Evolutionary conservation across 35 echinoderm and acorn worm species (phyloP), one percentile per base, ranked within the genome.

Genomic region (Strongylocentrotus purpuratus): DNA sequence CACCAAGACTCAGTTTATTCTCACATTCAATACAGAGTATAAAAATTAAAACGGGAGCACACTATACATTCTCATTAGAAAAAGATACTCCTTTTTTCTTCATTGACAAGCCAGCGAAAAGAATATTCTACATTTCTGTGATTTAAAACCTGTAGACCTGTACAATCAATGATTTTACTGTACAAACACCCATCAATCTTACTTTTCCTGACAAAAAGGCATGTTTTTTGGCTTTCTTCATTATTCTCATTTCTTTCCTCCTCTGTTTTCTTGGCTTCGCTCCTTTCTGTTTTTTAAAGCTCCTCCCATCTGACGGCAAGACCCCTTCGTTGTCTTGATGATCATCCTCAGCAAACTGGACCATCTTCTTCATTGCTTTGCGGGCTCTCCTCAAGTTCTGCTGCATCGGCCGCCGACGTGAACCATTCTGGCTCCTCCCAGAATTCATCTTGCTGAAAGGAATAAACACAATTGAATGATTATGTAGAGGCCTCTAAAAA

Each of bases 221-320:
- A 94, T 61, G 60, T 25, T 90, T 94, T 22, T 95, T 95, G 45
- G 96, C 94, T 85, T 98, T 98, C 95, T 98, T 98, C 35, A 95
- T 46, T 60, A 94, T 60, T 31, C 94, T 95, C 61, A 50, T 95
- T 48, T 98, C 94, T 65, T 94, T 98, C 33, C 97, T 95, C 55
- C 88, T 96, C 33, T 94, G 88, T 58, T 98, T 98, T 31, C 97
- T 89, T 5, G 97, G 94, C 86, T 95, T 48, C 20, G 8, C 33
- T 32, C 48, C 46, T 46, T 46, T 47, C 45, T 58, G 17, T 48
- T 46, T 47, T 11, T 93, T 93, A 32, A 93, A 93, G n/a, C 91
- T 47, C 46, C 91, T 47, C 31, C 46, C 91, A 11, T 31, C 48
- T 4, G 46, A 31, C 9, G 28, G 33, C 31, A 58, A 25, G 31